Base-by-base conservation (phyloP, 2,797 vertebrate genomes). In the Tenualosa ilisha region DNA sequence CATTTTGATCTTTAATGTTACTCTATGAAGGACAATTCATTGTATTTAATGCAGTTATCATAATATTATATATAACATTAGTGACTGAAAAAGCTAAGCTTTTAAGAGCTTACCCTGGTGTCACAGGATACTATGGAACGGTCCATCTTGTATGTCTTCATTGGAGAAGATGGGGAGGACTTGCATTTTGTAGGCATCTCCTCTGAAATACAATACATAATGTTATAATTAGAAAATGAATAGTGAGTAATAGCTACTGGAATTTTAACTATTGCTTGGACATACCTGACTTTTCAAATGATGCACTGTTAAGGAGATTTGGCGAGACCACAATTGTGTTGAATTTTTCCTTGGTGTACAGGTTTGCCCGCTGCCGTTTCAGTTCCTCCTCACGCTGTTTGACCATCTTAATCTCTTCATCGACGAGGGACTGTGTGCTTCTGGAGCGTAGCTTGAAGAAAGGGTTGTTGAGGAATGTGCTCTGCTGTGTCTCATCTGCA, bases 361-460 rank as follows among this genome's bases (percentile, higher is more conserved):
- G 37, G 49, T 56, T 92, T 0, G 93, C 95, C 84, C 96, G 93
- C 89, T 96, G 94, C 87, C 91, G 94, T 84, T 81, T 94, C 2
- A 96, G 93, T 86, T 96, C 96, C 3, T 96, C 96, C 85, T 96
- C 96, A 54, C 96, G 90, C 88, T 95, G 92, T 83, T 93, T 95
- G 37, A 95, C 94, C 90, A 94, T 91, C 86, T 93, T 93, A 40
- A 96, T 96, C 90, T 96, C 96, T 86, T 96, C 95, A 85, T 96
- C 95, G 59, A 96, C 94, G 59, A 96, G 90, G 3, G 96, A 96
- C 72, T 95, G 91, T 8, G 94, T 86, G 91, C 96, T 96, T 86
- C 96, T 93, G 46, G 96, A 96, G 5, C 95, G 93, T 84, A 96
- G 90, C 85, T 96, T 96, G 90, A 96, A 96, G 90, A 96, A 96